A percentile compares a stretch with the other conserved stretches of the same genome.
Conservation (phyloP, 1,140 invertebrate species). For the Notospermus geniculatus region DNA sequence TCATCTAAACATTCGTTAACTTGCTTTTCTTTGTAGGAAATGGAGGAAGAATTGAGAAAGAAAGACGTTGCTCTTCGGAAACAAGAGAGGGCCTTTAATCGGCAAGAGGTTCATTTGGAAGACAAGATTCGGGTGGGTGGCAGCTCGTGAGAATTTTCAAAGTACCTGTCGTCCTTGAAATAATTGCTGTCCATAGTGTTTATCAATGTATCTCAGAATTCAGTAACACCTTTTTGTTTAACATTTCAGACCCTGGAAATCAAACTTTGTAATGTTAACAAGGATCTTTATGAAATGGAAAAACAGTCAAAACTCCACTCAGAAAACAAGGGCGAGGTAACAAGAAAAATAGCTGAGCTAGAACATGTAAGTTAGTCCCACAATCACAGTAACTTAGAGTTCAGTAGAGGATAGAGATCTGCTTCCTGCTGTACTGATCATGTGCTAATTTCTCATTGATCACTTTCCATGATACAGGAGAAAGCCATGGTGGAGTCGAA, state of each 20-base stretch:
- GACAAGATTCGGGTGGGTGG: conserved; percentile 34
- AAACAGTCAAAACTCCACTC: background rate
- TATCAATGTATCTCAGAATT: too few relatives aligned
- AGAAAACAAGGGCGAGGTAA: background rate
- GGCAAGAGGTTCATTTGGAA: conserved; percentile 51
- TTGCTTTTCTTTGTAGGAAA: conserved; percentile 33
- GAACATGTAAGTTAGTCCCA: background rate
- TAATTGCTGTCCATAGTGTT: too few relatives aligned
- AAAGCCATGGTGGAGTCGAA: too few relatives aligned
- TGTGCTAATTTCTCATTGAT: too few relatives aligned
- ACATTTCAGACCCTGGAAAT: conserved; percentile 1
- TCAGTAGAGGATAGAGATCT: too few relatives aligned
- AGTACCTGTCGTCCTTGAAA: too few relatives aligned
- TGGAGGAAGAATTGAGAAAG: conserved; percentile 59
- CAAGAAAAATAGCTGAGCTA: background rate
- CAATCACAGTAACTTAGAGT: too few relatives aligned
- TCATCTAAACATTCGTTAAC: too few relatives aligned
- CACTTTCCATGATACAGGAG: too few relatives aligned
- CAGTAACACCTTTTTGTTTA: too few relatives aligned
- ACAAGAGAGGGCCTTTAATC: conserved; percentile 29
- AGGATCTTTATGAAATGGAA: background rate
- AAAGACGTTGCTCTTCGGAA: conserved; percentile 22
- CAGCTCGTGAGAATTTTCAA: too few relatives aligned
- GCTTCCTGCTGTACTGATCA: too few relatives aligned
- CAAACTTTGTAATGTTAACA: background rate